Base-by-base conservation (phyloP, 2,113 vertebrate species). In the Labrus mixtus region DNA sequence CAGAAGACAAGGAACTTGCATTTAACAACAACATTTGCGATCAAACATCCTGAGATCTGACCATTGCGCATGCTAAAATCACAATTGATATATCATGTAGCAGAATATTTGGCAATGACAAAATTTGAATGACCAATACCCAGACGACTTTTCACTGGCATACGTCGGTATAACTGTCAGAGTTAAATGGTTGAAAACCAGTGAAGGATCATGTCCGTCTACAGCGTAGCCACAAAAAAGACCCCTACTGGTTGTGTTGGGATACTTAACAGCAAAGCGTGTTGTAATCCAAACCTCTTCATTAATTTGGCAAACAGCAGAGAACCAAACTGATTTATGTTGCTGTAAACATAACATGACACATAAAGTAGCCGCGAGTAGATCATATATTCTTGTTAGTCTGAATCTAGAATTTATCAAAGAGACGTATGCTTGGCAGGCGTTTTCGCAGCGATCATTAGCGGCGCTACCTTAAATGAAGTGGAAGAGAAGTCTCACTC, bases 401-500 rank as follows among this genome's bases (percentile, higher is more conserved):
- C 36, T 39, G 22, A 25, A 51, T 48, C 62, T 50, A n/a, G 39
- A 58, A 56, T 60, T 64, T 56, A 43, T 68, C 39, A 73, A 75
- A 73, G 13, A 29, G 62, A 59, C 4, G 10, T 19, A 19, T 19
- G 20, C 16, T 74, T 82, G 66, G 76, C 62, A 79, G 70, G 70
- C 56, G 61, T 68, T 76, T 43, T n/a, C n/a, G 4, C n/a, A 53
- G 37, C 36, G 56, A 72, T 86, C 74, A 72, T 89, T 77, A 82
- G 66, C 63, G 37, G 36, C 8, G 16, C 54, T n/a, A 48, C 20
- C 54, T 75, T 46, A 81, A 84, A 86, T 82, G 67, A 90, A 77
- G 71, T 79, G 78, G 81, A 84, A 80, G 83, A 82, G 43, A 66
- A 73, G 56, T 79, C 80, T 9, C 51, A 73, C 41, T 78, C 57